phyloP scores from a whole-genome alignment of 2,797 vertebrate genomes.

The Anabacerthia variegaticeps region DNA sequence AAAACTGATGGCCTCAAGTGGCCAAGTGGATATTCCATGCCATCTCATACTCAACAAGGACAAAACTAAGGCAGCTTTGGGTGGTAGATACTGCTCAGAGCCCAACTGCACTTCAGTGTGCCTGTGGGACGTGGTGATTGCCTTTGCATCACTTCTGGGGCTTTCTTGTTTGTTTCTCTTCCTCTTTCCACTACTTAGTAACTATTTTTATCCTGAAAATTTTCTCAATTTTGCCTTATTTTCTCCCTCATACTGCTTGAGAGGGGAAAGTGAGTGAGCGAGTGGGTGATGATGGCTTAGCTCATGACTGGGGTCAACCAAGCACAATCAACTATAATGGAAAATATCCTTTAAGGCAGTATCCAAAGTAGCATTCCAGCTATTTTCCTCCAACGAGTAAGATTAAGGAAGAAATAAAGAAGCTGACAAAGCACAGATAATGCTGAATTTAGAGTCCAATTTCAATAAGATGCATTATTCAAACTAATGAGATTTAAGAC shows the following conservation, averaged over 20 bases:
- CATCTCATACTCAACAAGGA: not conserved
- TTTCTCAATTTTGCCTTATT: not conserved
- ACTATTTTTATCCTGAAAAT: not conserved
- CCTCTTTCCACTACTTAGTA: not conserved
- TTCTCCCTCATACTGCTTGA: not conserved
- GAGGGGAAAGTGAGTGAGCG: rapidly evolving
- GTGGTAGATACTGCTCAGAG: not conserved
- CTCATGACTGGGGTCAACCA: not conserved
- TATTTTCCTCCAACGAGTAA: not conserved
- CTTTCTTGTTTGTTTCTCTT: not conserved
- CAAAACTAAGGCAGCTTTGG: not conserved
- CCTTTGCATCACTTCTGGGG: not conserved
- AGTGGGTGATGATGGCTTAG: not conserved
- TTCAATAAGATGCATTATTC: constrained; percentile 41
- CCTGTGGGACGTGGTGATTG: not conserved
- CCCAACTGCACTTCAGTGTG: not conserved
- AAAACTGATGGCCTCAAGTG: not conserved
- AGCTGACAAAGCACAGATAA: not conserved
- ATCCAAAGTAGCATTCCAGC: not conserved
- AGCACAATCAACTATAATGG: not conserved
- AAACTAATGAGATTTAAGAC: constrained; percentile 47
- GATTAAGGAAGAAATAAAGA: not conserved
- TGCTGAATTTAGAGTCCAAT: not conserved
- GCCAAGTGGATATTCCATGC: not conserved
- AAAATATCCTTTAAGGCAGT: not conserved